phyloP scores from a whole-genome alignment of 2,113 vertebrate species.

The Tympanuchus pallidicinctus region DNA sequence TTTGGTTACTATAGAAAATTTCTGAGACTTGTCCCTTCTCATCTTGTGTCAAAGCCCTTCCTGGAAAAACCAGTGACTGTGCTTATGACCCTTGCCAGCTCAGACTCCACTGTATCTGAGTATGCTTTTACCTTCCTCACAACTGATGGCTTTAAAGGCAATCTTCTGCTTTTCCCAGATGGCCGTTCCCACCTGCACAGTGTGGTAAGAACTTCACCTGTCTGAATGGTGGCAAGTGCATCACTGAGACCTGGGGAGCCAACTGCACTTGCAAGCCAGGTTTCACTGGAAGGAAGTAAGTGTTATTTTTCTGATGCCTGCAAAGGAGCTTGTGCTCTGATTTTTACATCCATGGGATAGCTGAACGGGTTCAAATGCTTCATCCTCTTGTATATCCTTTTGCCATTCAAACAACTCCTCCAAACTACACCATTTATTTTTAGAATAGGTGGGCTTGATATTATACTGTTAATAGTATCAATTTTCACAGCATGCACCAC shows the following conservation, averaged over 20 bases:
- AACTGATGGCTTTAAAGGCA: not conserved
- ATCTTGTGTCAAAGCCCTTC: not conserved
- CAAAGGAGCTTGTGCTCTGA: accelerated
- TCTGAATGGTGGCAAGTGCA: conserved; percentile 81
- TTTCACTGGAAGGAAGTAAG: conserved; percentile 85
- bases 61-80: not conserved
- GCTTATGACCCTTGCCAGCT: accelerated
- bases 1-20: not conserved
- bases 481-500: accelerated
- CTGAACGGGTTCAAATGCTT: not conserved
- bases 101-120: accelerated
- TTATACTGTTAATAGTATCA: not conserved
- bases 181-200: conserved; percentile 80
- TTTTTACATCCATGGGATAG: accelerated
- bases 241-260: conserved; percentile 77
- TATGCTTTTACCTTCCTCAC: not conserved
- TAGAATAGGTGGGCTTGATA: not conserved
- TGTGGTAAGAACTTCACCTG: conserved; percentile 86
- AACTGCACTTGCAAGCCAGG: conserved; percentile 92
- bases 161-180: conserved; percentile 72
- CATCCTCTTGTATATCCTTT: not conserved
- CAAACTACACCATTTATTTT: not conserved
- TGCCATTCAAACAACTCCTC: not conserved
- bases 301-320: not conserved
- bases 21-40: not conserved